phyloP scores from a whole-genome alignment of 2,113 vertebrate species.

The Deroptyus accipitrinus region DNA sequence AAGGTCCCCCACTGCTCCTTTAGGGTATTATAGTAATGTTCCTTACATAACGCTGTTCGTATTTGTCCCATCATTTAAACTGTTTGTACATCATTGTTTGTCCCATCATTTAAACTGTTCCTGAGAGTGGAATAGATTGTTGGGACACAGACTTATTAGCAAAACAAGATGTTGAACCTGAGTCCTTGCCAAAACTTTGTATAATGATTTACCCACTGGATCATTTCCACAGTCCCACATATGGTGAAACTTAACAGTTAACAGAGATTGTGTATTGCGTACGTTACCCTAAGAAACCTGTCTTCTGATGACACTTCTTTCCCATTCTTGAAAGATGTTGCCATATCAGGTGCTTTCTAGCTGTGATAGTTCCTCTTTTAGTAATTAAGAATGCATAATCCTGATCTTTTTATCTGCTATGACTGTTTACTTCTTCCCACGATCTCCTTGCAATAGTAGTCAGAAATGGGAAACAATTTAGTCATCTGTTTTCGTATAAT shows the following conservation, averaged over 20 bases:
- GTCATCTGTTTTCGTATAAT: background rate
- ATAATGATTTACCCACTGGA: background rate
- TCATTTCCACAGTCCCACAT: background rate
- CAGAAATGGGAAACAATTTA: background rate
- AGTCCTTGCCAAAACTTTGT: background rate
- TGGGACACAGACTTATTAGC: background rate
- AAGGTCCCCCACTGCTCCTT: background rate
- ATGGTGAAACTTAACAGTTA: background rate
- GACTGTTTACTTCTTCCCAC: background rate
- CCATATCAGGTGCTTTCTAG: background rate
- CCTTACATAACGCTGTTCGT: background rate
- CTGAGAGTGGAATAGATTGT: background rate
- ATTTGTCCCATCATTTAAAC: background rate
- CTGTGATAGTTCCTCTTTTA: background rate
- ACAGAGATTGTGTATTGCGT: background rate
- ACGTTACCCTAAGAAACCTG: background rate
- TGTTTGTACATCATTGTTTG: conserved; percentile 1
- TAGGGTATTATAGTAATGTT: background rate
- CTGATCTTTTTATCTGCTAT: background rate
- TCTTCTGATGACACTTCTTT: background rate
- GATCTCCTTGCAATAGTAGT: background rate
- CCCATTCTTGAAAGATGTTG: background rate
- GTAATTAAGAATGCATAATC: background rate
- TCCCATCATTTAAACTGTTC: background rate
- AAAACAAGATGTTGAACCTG: background rate